Evolutionary conservation across 2,888 invertebrate genomes (phyloP), one percentile per base, ranked within the genome.

Genomic region (Pyrochroa serraticornis): DNA sequence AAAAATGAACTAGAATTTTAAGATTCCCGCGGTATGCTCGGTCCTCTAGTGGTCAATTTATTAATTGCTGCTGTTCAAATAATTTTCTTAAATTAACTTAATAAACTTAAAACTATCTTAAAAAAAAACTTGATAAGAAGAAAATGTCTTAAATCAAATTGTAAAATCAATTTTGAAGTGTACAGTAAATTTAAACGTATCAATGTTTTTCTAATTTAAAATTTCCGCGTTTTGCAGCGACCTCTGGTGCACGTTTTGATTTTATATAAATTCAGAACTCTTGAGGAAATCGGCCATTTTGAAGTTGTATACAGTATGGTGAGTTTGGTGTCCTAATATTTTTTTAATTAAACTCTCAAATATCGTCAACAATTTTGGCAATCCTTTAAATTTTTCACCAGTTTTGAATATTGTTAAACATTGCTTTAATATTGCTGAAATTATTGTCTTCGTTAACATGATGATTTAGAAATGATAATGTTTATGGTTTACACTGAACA

Each of bases 401-500:
- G 1, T 13, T 44, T 30, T 0, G 7, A 14, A 14, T 46, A 41
- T 47, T 46, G 1, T 1, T 37, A 1, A 36, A 9, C 7, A n/a
- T 46, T 37, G 9, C 6, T 9, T 12, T 9, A 32, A 33, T 9
- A 32, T 34, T 22, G 22, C 22, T 12, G 12, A 13, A 12, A 39
- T 39, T 9, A 10, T 39, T 39, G 39, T 54, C 56, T 48, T 48
- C 9, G 34, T 51, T 59, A 51, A 42, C 72, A 82, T 88, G 88
- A 88, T 88, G 88, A 88, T 84, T 81, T 82, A 83, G 83, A 82
- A 79, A 66, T 35, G 66, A 58, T 75, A 74, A 75, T 78, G 82
- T 82, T 87, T 83, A 87, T 86, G 87, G 88, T 88, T 87, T 81
- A 82, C 80, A 82, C 41, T 45, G 85, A 87, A 87, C 79, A 80